Base-by-base conservation (phyloP, 2,113 vertebrate species). In the Pangasianodon gigas region DNA sequence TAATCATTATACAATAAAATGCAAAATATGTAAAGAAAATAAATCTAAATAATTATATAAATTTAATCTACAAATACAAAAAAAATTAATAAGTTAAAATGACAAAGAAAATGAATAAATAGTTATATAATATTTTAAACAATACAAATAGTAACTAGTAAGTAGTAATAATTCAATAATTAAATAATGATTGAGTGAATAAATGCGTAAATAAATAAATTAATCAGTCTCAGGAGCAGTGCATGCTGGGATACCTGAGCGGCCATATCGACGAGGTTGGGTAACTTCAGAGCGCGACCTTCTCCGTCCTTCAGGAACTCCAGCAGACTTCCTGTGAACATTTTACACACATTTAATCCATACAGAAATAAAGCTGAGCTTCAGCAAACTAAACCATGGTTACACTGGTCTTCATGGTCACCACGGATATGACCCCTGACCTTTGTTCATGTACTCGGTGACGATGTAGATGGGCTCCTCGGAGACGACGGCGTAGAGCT, bases 381-480 rank as follows among this genome's bases (percentile, higher is more conserved):
- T 32, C 65, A 77, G 5, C 51, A 2, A 56, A 62, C 37, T 46
- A 60, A 79, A 77, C 14, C 29, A 13, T 6, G 14, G 24, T 80
- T 65, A 84, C 32, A 9, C 46, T n/a, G 11, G 51, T 62, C 69
- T 60, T 2, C 26, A 46, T 32, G 26, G 14, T 82, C 52, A 71
- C 29, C 3, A 52, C 60, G 88, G 84, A 71, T 83, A 84, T 62
- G 18, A 71, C 84, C 52, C 3, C 92, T 88, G 60, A 99, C 98
- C 98, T 98, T 99, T 97, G 93, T 96, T 97, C 98, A 99, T 99
- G 90, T 98, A 99, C 92, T 99, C 98, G 0, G 98, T 99, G 95
- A 99, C 97, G 10, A 99, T 99, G 94, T 99, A 99, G 90, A 99
- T 99, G 60, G 98, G 98, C 65, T 99, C 98, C 94, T 99, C 98